Evolutionary conservation across 2,888 invertebrate genomes (phyloP), one percentile per base, ranked within the genome.

Genomic region (Pseudanteris insignis): DNA sequence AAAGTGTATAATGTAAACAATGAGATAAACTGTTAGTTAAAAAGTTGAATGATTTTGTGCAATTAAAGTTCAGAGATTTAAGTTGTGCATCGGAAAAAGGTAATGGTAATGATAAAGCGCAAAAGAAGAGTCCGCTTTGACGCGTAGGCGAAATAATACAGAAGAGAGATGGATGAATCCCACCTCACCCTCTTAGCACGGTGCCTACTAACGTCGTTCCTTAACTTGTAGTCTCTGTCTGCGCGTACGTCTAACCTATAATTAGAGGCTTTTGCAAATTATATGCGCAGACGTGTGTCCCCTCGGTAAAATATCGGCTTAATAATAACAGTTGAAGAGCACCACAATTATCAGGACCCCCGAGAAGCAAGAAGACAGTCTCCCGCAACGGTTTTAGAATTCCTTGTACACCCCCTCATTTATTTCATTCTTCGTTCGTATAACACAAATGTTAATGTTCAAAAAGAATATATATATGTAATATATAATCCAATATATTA

Each of bases 281-380:
- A 79, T 78, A 79, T 78, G 79, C 79, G 74, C 75, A 77, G 76
- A 76, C 76, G 71, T 76, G 78, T 79, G 78, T 78, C 79, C 78
- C 75, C 77, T 78, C 69, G 76, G 78, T 79, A 77, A 79, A 79
- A 79, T 79, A 78, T 79, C 77, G 79, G 77, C 75, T 79, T 78
- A 79, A 79, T 79, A 79, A 79, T 79, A 79, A 79, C 78, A 76
- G 79, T 79, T 78, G 77, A 74, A 77, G 77, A 74, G 78, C 75
- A 78, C 76, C 69, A 75, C 78, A 79, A 79, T 79, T 79, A 79
- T 77, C 73, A 74, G 70, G 71, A 73, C 72, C 73, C 71, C 71
- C 66, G 70, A 75, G 71, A 69, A 67, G 64, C 47, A 41, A 43
- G 59, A 47, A 59, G 51, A 60, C 51, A 46, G 69, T 69, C 70